Evolutionary conservation across 2,888 invertebrate species (phyloP), one percentile per base, ranked within the genome.

Genomic region (Chesias legatella): DNA sequence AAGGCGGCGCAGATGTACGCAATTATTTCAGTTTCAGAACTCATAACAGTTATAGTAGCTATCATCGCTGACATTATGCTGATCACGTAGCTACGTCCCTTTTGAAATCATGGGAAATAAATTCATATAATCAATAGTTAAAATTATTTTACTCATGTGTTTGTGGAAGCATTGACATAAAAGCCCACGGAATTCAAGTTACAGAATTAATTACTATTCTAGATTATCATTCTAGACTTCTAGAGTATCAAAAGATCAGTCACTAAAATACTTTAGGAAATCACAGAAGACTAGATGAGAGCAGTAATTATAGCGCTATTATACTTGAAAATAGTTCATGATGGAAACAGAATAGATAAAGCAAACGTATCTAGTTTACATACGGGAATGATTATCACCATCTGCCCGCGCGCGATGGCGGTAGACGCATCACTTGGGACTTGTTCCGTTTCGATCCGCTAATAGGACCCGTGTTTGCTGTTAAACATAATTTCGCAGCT

Each of bases 31-130:
- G 45, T 48, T 50, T 31, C 10, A 33, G 29, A 52, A 67, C 68
- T 70, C 78, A 64, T 79, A 74, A 82, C 71, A 70, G 62, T 82
- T 79, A 80, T 75, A 72, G 79, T 60, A 68, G 69, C 73, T 73
- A 80, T 84, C 76, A 81, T 79, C 67, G 58, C 60, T 28, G 60
- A 60, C 75, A 72, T 84, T 84, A 79, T 56, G 56, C 51, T 70
- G 73, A 79, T 81, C 77, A 69, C 71, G 67, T 53, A 49, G 62
- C 48, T 60, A 43, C 44, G 39, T 56, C 69, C 61, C 59, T 43
- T 59, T 53, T 60, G 44, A 41, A 10, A 13, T n/a, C n/a, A n/a
- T n/a, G n/a, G 13, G 2, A 17, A 17, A 17, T 3, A 3, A 2
- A 17, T 17, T 17, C 13, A 17, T 3, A 17, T 17, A 3, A 2